Conservation (phyloP, 1,140 invertebrate species). For the Thalassaphorura encarpata region DNA sequence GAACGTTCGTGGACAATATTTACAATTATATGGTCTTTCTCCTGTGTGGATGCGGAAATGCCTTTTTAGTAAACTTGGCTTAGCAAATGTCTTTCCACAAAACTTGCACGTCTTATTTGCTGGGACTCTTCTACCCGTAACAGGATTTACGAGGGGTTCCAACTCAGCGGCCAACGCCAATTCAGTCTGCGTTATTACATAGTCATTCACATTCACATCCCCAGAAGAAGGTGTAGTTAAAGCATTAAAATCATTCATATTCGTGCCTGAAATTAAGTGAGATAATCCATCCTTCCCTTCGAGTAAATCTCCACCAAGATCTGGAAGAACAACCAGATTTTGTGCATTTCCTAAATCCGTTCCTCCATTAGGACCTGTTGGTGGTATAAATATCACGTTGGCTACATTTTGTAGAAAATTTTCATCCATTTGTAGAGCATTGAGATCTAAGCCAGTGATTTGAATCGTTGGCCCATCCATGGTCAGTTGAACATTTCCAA, state of each 20-base stretch:
- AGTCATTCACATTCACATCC: too few species aligned
- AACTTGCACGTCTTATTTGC: slow-evolving; percentile 31
- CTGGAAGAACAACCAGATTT: too few species aligned
- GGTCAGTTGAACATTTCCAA: slow-evolving; percentile 38
- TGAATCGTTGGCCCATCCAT: slow-evolving; percentile 38
- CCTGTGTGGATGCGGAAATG: slow-evolving; percentile 32
- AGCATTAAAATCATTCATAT: too few species aligned
- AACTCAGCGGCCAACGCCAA: too few species aligned
- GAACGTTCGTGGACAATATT: slow-evolving; percentile 48
- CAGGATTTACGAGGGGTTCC: too few species aligned
- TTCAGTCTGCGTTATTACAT: too few species aligned
- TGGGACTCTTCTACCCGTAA: too few species aligned
- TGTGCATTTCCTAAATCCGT: background rate
- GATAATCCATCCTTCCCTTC: slow-evolving; percentile 10
- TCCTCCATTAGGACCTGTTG: slow-evolving; percentile 3
- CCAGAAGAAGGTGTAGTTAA: too few species aligned
- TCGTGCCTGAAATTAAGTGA: too few species aligned
- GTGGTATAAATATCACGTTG: slow-evolving; percentile 25
- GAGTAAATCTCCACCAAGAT: background rate
- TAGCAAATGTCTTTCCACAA: slow-evolving; percentile 33
- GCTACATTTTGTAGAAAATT: slow-evolving; percentile 37
- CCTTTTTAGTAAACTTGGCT: slow-evolving; percentile 28
- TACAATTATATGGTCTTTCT: slow-evolving; percentile 40
- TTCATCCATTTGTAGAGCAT: slow-evolving; percentile 42
- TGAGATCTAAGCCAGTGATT: slow-evolving; percentile 39